Percentiles rank a stretch among this genome's conserved stretches.
Conservation (phyloP, 2,797 vertebrate species). For the Falco berigora region DNA sequence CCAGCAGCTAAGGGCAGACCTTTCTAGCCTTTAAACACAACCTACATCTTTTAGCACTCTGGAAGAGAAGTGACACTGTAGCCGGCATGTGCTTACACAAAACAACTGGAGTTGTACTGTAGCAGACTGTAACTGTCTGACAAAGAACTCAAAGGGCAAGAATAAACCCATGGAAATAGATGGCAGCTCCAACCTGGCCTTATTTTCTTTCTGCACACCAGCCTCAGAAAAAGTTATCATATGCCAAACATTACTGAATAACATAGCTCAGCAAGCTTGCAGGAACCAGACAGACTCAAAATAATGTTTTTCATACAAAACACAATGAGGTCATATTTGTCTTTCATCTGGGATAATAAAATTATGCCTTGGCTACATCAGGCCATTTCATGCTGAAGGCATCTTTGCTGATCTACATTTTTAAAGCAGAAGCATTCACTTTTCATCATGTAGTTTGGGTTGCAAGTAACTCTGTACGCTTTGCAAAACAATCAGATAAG, state of each 20-base stretch:
- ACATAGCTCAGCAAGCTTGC: slow-evolving; percentile 32
- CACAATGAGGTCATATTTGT: slow-evolving; percentile 42
- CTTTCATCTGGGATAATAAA: slow-evolving; percentile 53
- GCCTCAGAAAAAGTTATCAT: neutral
- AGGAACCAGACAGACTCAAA: slow-evolving; percentile 48
- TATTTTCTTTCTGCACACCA: neutral
- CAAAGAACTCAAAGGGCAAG: neutral
- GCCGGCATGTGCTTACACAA: neutral
- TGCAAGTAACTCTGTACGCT: neutral
- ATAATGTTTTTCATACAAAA: slow-evolving; percentile 39
- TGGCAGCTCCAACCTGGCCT: neutral
- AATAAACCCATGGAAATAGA: neutral
- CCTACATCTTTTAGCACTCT: neutral
- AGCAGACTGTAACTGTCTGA: neutral
- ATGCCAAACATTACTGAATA: slow-evolving; percentile 27
- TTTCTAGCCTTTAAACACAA: neutral
- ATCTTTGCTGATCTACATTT: slow-evolving; percentile 3
- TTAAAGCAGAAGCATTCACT: neutral
- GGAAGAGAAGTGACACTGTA: neutral
- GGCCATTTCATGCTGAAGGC: neutral
- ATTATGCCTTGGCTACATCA: slow-evolving; percentile 25
- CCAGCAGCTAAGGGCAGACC: neutral
- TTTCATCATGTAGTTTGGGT: neutral
- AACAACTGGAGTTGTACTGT: neutral
- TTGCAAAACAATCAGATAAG: slow-evolving; percentile 6